Percentiles rank a stretch among this genome's conserved stretches.
Evolutionary conservation across 2,888 invertebrate species (phyloP).

Genomic region (Anoplius nigerrimus): DNA sequence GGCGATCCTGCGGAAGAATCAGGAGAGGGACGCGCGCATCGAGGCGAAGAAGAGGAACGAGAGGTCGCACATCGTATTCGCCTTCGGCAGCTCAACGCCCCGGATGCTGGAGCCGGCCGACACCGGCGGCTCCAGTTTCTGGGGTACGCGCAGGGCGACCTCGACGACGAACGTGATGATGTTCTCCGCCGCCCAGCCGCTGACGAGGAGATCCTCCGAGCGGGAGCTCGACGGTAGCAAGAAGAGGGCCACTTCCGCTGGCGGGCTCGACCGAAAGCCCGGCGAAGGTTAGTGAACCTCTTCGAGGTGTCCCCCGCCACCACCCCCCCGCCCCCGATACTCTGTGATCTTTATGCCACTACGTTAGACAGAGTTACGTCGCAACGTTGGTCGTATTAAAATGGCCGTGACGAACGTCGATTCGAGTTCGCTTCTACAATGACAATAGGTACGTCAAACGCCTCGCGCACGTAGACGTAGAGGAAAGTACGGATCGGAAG

Average conservation of each 20-base stretch:
- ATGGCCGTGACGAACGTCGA: too few relatives aligned
- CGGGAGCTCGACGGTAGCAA: slow-evolving; percentile 86
- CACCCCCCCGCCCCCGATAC: not conserved
- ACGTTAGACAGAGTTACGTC: not conserved
- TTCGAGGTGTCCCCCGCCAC: not conserved
- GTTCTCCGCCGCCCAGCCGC: slow-evolving; percentile 81
- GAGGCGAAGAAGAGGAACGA: slow-evolving; percentile 88
- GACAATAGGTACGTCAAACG: too few relatives aligned
- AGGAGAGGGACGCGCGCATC: slow-evolving; percentile 88
- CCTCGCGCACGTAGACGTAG: too few relatives aligned
- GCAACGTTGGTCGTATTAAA: not conserved
- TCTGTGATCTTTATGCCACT: too few relatives aligned
- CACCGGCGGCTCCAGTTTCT: slow-evolving; percentile 84
- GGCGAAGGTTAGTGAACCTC: slow-evolving; percentile 78
- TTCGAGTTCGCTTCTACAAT: too few relatives aligned
- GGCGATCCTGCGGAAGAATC: slow-evolving; percentile 89
- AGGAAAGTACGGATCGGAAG: too few relatives aligned
- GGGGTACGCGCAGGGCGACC: slow-evolving; percentile 92
- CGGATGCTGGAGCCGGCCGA: slow-evolving; percentile 90
- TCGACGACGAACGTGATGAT: slow-evolving; percentile 92
- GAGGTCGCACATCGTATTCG: slow-evolving; percentile 85
- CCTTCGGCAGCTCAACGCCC: slow-evolving; percentile 94
- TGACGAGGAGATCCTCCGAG: slow-evolving; percentile 90
- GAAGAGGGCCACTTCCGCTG: slow-evolving; percentile 86
- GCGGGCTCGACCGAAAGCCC: slow-evolving; percentile 82